Base-by-base conservation (phyloP, 30 jellyfish, hydroid and myxozoan genomes). In the Mastigias papua region DNA sequence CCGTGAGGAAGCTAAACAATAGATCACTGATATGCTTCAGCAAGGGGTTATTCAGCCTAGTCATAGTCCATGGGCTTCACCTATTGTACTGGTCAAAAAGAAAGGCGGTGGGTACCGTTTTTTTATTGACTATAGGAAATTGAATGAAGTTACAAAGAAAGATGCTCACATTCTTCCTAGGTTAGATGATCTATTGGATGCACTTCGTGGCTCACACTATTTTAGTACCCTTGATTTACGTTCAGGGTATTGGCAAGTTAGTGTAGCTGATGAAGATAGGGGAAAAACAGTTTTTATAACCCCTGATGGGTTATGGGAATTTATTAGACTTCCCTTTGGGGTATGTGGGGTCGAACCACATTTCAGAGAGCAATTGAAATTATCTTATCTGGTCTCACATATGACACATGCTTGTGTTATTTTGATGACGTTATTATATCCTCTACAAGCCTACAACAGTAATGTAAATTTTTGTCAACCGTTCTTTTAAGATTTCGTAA, bases 141-240 rank as follows among this genome's bases (percentile, higher is more conserved):
- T 76, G 27, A 87, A 87, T 54, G 66, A 28, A 15, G 91, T 77
- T 29, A 78, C 96, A 13, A 75, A 75, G 32, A 77, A 35, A 51
- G 93, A 87, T 76, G 91, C 86, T 7, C 86, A 86, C 63, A 65
- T 93, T 20, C 51, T 87, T 16, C 96, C 96, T 62, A 26, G 91
- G 64, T 73, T 87, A 20, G 96, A 78, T 87, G 86, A 78, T 34
- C 63, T 77, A 15, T 61, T 76, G 30, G 93, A 77, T 64, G 86
- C 91, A 16, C 87, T 87, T 32, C 69, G 37, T 16, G 88, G 96
- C 30, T 64, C 91, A 11, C 31, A 34, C 23, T 16, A 20, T 28
- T 76, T 87, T 76, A 75, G 88, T 29, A 76, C 96, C 33, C 79
- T 87, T n/a, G 91, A 87, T 34, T 50, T 78, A 3, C 73, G 64